These are phyloP conservation scores for Notothenia rossii DNA, from an alignment of 2,113 vertebrate genomes.

Conservation along the genomic window DNA sequence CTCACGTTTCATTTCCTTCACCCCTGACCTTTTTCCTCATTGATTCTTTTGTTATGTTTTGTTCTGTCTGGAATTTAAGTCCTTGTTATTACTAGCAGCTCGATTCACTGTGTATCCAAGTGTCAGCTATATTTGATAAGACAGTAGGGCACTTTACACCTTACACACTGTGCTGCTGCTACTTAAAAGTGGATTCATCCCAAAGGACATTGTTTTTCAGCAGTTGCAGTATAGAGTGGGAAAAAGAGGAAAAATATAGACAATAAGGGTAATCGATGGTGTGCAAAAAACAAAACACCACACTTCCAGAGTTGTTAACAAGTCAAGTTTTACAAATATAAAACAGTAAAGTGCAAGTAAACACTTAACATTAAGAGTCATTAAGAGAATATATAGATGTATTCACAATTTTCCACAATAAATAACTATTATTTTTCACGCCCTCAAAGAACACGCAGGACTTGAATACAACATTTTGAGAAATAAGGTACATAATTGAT, in stretches of 20 bases:
- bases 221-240: background rate
- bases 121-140: background rate
- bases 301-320: background rate
- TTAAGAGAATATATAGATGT: background rate
- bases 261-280: background rate
- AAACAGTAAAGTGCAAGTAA: background rate
- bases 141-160: too few species aligned
- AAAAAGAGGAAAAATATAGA: background rate
- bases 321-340: background rate
- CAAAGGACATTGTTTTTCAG: background rate
- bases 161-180: too few species aligned
- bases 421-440: background rate
- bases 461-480: background rate
- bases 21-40: slow-evolving; percentile 39
- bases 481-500: background rate
- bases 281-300: background rate
- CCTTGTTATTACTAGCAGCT: background rate
- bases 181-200: background rate
- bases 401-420: background rate
- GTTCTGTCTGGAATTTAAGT: background rate
- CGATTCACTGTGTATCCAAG: background rate
- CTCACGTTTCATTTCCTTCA: slow-evolving; percentile 32
- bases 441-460: background rate
- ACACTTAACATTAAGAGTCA: background rate
- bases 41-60: slow-evolving; percentile 26